These are phyloP conservation scores for Stratiolaelaps scimitus DNA, from an alignment of 1,140 invertebrate genomes.

Conservation along the genomic window DNA sequence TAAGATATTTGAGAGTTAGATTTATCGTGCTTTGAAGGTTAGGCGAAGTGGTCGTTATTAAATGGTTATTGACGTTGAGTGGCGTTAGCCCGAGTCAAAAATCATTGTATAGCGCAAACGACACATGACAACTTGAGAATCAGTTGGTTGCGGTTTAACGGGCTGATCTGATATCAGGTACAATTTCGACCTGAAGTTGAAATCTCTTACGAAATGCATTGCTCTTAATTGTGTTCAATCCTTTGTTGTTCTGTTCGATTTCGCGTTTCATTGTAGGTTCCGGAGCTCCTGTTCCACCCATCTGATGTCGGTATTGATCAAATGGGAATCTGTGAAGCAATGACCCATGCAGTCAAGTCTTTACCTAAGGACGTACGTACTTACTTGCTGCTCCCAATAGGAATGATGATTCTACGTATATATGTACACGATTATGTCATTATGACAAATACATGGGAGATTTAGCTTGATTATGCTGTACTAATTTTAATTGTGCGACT, in stretches of 20 bases:
- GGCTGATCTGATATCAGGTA: neutral
- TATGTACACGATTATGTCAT: constrained; percentile 18
- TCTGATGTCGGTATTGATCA: constrained; percentile 85
- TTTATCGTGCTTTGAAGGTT: no score
- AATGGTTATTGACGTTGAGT: no score
- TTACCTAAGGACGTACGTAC: constrained; percentile 50
- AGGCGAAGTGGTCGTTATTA: no score
- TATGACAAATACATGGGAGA: neutral
- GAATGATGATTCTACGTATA: no score
- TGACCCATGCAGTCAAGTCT: constrained; percentile 56
- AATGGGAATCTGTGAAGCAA: constrained; percentile 84
- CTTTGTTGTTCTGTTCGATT: neutral
- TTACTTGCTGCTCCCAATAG: constrained; percentile 9
- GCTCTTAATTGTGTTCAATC: neutral
- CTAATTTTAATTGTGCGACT: neutral
- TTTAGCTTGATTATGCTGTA: neutral
- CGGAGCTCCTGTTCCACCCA: constrained; percentile 87
- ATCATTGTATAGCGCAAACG: no score
- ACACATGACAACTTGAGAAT: no score
- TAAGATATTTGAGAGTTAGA: no score
- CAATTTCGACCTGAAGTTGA: neutral
- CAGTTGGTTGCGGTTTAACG: no score
- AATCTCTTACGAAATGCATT: neutral
- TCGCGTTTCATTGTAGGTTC: constrained; percentile 59
- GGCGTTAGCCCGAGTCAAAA: no score